Evolutionary conservation across 2,888 invertebrate species (phyloP).

Genomic region (Urechis unicinctus): DNA sequence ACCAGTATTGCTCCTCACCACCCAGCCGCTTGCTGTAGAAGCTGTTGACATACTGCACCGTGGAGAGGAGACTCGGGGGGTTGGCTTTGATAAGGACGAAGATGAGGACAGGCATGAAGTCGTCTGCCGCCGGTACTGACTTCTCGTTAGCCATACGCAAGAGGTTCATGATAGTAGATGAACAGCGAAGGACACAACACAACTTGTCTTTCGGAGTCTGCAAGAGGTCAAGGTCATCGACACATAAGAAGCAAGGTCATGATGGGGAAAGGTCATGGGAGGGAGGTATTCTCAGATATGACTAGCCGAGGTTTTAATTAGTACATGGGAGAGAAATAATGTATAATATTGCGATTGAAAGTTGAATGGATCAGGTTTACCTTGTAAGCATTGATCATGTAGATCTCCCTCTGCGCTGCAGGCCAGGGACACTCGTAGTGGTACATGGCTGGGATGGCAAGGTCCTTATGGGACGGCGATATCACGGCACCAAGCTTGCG

Average conservation of each 20-base stretch:
- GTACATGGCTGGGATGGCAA: slow-evolving; percentile 74
- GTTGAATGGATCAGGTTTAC: too few species aligned
- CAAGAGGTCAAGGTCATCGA: neutral
- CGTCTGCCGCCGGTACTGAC: slow-evolving; percentile 82
- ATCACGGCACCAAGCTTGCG: slow-evolving; percentile 69
- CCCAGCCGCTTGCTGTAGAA: slow-evolving; percentile 76
- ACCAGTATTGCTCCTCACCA: slow-evolving; percentile 94
- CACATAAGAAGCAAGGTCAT: too few species aligned
- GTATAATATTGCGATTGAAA: too few species aligned
- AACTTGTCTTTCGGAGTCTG: slow-evolving; percentile 79
- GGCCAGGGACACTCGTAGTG: slow-evolving; percentile 93
- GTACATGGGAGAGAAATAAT: too few species aligned
- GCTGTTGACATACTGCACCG: slow-evolving; percentile 90
- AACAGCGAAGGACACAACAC: slow-evolving; percentile 76
- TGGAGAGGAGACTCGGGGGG: slow-evolving; percentile 87
- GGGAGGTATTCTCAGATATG: too few species aligned
- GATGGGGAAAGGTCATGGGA: too few species aligned
- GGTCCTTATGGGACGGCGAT: slow-evolving; percentile 72
- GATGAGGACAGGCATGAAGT: slow-evolving; percentile 91
- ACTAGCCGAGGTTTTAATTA: too few species aligned
- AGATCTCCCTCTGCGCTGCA: slow-evolving; percentile 83
- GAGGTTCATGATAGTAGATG: slow-evolving; percentile 88
- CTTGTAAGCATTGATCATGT: slow-evolving; percentile 81
- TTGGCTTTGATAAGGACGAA: slow-evolving; percentile 96
- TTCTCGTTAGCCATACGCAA: slow-evolving; percentile 65